These are phyloP conservation scores for Brachionus sp. DNA, from an alignment of 1,140 invertebrate species.

Conservation along the genomic window DNA sequence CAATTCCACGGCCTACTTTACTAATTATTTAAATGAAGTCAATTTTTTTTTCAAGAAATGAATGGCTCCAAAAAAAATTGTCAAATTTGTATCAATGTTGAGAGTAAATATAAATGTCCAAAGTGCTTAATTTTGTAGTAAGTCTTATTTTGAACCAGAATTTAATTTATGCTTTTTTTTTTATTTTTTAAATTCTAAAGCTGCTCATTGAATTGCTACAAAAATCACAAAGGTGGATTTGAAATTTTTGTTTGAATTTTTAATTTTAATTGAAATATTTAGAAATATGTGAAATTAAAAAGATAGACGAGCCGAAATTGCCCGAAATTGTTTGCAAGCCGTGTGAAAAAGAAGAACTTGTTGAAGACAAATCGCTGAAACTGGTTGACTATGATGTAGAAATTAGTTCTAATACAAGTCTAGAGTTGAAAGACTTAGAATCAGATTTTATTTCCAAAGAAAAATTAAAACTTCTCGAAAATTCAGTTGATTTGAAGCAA, in stretches of 20 bases:
- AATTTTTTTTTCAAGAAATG: not conserved
- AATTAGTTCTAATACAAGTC: not conserved
- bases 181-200: not conserved
- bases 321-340: not conserved
- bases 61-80: not conserved
- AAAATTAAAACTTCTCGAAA: not conserved
- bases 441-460: slow-evolving; percentile 24
- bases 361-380: not conserved
- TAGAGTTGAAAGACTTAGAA: slow-evolving; percentile 11
- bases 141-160: not conserved
- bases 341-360: not conserved
- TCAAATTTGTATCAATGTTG: not conserved
- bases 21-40: not conserved
- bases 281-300: not conserved
- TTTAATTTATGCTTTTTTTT: not conserved
- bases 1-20: not conserved
- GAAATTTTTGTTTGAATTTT: not conserved
- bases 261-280: not conserved
- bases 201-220: slow-evolving; percentile 35
- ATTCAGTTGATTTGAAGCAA: slow-evolving; percentile 25
- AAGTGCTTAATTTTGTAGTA: slow-evolving; percentile 31
- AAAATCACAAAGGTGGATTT: slow-evolving; percentile 22
- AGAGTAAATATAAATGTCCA: slow-evolving; percentile 43
- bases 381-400: slow-evolving; percentile 17
- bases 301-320: not conserved